Percentiles rank a stretch among this genome's conserved stretches.
Conservation (phyloP, 2,113 vertebrate genomes). For the Cebus imitator region DNA sequence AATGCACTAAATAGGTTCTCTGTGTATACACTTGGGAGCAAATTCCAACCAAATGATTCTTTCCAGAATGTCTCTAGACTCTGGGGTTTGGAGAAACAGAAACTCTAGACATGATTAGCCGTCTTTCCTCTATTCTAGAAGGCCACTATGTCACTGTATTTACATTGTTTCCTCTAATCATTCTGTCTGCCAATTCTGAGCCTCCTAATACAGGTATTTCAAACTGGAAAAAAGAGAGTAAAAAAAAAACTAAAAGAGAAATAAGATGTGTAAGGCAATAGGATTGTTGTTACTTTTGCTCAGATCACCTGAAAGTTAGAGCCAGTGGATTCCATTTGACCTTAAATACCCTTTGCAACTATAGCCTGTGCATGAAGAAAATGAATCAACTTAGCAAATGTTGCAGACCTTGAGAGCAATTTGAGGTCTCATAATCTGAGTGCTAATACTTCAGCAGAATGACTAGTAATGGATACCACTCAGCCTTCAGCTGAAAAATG, state of each 20-base stretch:
- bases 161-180: neutral
- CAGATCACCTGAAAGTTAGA: neutral
- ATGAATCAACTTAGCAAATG: neutral
- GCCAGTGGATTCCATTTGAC: neutral
- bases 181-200: neutral
- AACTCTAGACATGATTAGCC: neutral
- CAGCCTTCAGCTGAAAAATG: constrained; percentile 30
- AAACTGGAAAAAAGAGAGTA: neutral
- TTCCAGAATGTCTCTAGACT: neutral
- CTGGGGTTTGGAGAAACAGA: neutral
- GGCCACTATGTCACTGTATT: neutral
- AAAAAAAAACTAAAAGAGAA: neutral
- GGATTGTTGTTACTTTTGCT: neutral
- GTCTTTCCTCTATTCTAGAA: neutral
- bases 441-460: neutral
- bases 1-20: neutral
- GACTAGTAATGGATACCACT: neutral
- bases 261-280: neutral
- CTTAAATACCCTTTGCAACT: neutral
- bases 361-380: neutral
- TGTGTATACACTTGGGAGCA: neutral
- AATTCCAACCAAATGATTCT: neutral
- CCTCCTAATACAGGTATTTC: neutral
- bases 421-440: neutral
- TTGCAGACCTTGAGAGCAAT: neutral